These are phyloP conservation scores for Sycophila texana DNA, from an alignment of 2,888 invertebrate species.

Conservation along the genomic window DNA sequence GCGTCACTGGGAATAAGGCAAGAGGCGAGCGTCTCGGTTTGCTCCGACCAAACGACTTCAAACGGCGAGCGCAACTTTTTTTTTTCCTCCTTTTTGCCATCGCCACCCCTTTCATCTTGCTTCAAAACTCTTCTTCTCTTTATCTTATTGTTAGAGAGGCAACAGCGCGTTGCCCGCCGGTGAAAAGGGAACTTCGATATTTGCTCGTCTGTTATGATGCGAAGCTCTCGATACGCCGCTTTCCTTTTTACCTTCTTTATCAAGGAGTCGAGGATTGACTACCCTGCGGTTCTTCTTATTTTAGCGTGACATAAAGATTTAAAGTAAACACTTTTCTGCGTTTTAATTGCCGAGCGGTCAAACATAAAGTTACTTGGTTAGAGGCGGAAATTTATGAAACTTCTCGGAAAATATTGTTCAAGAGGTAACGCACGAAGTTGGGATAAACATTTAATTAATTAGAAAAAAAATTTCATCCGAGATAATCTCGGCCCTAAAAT, in stretches of 20 bases:
- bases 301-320: too few species aligned
- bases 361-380: too few species aligned
- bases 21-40: not conserved
- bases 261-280: not conserved
- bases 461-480: too few species aligned
- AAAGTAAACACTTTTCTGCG: too few species aligned
- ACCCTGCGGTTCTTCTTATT: not conserved
- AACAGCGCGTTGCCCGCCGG: constrained; percentile 29
- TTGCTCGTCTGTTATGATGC: constrained; percentile 6
- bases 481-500: not conserved
- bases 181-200: constrained; percentile 35
- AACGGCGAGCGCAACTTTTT: constrained; percentile 39
- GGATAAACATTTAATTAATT: too few species aligned
- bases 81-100: constrained; percentile 27
- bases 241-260: not conserved
- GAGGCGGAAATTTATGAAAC: too few species aligned
- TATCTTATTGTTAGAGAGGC: constrained; percentile 35
- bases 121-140: constrained; percentile 5
- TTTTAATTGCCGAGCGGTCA: too few species aligned
- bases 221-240: not conserved
- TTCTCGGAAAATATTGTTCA: too few species aligned
- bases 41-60: constrained; percentile 59
- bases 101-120: constrained; percentile 17
- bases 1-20: not conserved
- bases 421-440: too few species aligned